Evolutionary conservation across 2,888 invertebrate genomes (phyloP).

Genomic region (Schizaphis graminum): DNA sequence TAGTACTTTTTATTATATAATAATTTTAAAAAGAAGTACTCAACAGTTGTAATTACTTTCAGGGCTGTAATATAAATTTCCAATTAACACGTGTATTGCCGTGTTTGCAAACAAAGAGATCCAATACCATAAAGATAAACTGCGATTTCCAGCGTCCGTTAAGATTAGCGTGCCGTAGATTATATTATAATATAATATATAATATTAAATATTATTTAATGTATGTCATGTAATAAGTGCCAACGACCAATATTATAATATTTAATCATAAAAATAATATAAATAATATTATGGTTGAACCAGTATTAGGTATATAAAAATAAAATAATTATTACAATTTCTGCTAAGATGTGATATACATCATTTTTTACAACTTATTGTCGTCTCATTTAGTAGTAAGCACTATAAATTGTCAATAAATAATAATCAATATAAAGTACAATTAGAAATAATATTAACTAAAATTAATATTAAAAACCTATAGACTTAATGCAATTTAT

Average conservation of each 20-base stretch:
- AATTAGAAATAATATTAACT: not conserved
- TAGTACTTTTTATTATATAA: not conserved
- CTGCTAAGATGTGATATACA: not conserved
- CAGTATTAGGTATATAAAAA: not conserved
- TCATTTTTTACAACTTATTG: not conserved
- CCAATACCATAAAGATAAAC: not conserved
- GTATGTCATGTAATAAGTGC: rapidly evolving
- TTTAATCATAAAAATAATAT: not conserved
- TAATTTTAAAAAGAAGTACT: not conserved
- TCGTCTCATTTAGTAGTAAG: too few species aligned
- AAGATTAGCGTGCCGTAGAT: not conserved
- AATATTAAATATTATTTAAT: not conserved
- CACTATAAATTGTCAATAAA: not conserved
- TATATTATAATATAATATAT: too few species aligned
- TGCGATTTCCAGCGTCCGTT: not conserved
- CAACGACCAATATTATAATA: not conserved
- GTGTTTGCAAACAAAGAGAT: not conserved
- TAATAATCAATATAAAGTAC: not conserved
- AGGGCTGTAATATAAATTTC: not conserved
- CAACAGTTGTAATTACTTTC: not conserved
- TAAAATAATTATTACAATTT: not conserved
- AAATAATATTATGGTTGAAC: not conserved
- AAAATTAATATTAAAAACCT: not conserved
- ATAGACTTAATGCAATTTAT: not conserved
- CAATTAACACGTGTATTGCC: not conserved